A percentile compares a stretch with the other conserved stretches of the same genome.
Evolutionary conservation across 2,797 vertebrate species (phyloP).

Genomic region (Australoheros facetus): DNA sequence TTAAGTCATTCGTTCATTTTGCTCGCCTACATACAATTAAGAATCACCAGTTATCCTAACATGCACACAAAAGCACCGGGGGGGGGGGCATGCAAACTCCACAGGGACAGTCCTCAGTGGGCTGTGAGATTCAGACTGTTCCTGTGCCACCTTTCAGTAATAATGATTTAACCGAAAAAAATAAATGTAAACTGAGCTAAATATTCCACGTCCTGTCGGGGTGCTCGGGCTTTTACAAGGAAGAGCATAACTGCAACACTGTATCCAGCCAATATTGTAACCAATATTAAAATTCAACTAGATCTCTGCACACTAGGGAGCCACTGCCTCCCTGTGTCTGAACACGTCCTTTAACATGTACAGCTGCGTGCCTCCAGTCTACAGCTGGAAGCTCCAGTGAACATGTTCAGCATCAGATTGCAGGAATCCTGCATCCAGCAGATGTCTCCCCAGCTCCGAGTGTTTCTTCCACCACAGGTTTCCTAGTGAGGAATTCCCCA

Average conservation of each 20-base stretch:
- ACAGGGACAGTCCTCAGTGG: too few relatives aligned
- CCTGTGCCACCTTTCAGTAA: not conserved
- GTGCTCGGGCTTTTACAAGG: not conserved
- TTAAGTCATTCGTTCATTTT: too few relatives aligned
- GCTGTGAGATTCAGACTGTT: not conserved
- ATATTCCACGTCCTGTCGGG: rapidly evolving
- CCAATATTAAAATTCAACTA: not conserved
- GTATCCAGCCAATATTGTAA: not conserved
- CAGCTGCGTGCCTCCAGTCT: slow-evolving; percentile 6
- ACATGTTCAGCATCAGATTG: not conserved
- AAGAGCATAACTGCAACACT: not conserved
- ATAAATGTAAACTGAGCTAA: not conserved
- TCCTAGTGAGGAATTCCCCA: slow-evolving; percentile 76
- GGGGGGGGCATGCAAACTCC: too few relatives aligned
- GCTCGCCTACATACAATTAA: too few relatives aligned
- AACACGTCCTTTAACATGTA: not conserved
- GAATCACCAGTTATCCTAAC: too few relatives aligned
- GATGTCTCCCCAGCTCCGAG: slow-evolving; percentile 59
- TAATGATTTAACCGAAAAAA: not conserved
- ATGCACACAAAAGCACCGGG: too few relatives aligned
- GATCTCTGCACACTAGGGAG: not conserved
- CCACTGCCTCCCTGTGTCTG: not conserved
- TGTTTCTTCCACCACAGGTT: not conserved
- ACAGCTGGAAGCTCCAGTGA: not conserved
- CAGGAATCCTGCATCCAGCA: slow-evolving; percentile 60